These are phyloP conservation scores for Scomber colias DNA, from an alignment of 2,113 vertebrate species.

Conservation along the genomic window DNA sequence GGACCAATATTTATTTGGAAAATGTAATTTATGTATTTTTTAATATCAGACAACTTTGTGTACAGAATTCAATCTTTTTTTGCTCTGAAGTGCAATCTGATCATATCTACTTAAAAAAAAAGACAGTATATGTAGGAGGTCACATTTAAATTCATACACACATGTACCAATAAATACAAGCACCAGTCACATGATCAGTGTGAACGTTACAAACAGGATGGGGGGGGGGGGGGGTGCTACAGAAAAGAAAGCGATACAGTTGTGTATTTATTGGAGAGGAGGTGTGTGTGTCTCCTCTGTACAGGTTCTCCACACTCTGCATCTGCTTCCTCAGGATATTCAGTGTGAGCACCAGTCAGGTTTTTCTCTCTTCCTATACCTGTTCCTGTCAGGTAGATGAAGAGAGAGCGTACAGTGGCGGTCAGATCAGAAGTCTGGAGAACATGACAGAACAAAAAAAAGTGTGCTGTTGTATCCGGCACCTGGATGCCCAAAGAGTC, in stretches of 20 bases:
- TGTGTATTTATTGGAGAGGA: constrained; percentile 48
- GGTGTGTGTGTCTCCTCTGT: background rate
- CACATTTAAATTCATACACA: constrained; percentile 11
- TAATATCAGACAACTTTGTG: constrained; percentile 51
- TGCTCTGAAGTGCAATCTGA: constrained; percentile 69
- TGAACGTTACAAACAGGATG: constrained; percentile 20
- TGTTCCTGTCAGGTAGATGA: background rate
- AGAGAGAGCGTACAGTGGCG: background rate
- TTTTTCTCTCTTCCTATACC: background rate
- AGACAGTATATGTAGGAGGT: constrained; percentile 11
- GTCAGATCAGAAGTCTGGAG: constrained; percentile 24
- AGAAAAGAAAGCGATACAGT: constrained; percentile 27
- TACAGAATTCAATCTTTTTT: constrained; percentile 56
- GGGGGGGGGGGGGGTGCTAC: background rate
- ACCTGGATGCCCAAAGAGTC: constrained; percentile 69
- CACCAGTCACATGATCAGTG: constrained; percentile 35
- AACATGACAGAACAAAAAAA: constrained; percentile 20
- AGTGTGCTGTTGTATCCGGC: constrained; percentile 51
- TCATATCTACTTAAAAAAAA: constrained; percentile 13
- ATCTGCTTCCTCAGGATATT: constrained; percentile 6
- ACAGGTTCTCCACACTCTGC: constrained; percentile 21
- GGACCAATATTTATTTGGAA: constrained; percentile 78
- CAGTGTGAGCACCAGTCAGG: background rate
- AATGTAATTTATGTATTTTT: constrained; percentile 69
- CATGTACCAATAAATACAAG: constrained; percentile 7